Percentiles rank a stretch among this genome's conserved stretches.
Conservation (phyloP, 2,888 invertebrate genomes). For the Nudaria mundana region DNA sequence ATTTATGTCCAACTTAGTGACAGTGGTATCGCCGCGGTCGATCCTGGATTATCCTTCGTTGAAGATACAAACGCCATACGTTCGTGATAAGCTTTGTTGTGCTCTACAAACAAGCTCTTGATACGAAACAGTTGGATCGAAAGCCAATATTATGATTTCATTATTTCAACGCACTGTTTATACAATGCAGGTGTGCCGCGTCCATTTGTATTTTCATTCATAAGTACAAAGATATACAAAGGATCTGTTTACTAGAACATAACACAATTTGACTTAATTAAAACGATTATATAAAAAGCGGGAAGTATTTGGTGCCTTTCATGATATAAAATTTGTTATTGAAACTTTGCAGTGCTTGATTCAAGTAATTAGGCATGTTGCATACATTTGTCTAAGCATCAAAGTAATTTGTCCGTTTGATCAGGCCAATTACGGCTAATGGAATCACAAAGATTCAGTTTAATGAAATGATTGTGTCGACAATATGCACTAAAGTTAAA, state of each 20-base stretch:
- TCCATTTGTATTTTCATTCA: constrained; percentile 26
- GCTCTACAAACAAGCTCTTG: constrained; percentile 33
- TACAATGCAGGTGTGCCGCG: constrained; percentile 26
- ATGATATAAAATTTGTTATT: constrained; percentile 18
- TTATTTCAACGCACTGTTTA: constrained; percentile 31
- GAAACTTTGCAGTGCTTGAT: constrained; percentile 24
- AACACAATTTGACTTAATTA: constrained; percentile 11
- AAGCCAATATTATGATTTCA: constrained; percentile 32
- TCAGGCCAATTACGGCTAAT: constrained; percentile 64
- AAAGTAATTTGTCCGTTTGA: constrained; percentile 61
- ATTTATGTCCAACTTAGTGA: constrained; percentile 73
- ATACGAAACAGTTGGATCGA: constrained; percentile 30
- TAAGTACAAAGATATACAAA: no score
- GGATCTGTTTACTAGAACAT: no score
- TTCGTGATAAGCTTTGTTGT: constrained; percentile 59
- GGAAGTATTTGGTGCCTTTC: constrained; percentile 5
- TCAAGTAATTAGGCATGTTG: constrained; percentile 26
- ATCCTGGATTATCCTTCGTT: constrained; percentile 73
- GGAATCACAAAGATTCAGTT: constrained; percentile 69
- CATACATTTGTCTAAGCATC: constrained; percentile 31
- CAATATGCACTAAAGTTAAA: constrained; percentile 74
- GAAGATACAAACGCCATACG: constrained; percentile 59
- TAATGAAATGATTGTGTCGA: constrained; percentile 79
- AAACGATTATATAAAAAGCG: not conserved
- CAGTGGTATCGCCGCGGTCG: constrained; percentile 58